These are phyloP conservation scores for Aphelenchoides besseyi DNA, from an alignment of 1,140 invertebrate genomes.

Conservation along the genomic window DNA sequence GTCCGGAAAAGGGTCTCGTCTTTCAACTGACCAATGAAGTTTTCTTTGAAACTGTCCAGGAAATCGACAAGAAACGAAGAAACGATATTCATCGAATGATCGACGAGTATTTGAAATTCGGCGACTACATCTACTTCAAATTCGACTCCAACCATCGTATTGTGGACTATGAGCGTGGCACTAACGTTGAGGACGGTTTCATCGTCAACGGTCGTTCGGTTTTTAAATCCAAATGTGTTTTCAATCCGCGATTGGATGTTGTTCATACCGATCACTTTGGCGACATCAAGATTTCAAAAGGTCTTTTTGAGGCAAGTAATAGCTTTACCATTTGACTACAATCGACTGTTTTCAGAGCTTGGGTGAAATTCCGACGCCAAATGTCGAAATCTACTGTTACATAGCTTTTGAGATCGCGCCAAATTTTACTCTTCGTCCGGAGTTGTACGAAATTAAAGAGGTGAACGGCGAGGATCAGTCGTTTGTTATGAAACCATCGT, in stretches of 20 bases:
- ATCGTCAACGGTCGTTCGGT: neutral
- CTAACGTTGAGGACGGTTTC: neutral
- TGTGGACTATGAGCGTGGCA: neutral
- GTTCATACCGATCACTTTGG: neutral
- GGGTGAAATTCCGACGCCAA: neutral
- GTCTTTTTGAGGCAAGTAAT: neutral
- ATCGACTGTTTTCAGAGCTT: neutral
- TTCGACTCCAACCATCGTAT: neutral
- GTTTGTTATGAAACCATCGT: neutral
- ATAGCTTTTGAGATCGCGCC: neutral
- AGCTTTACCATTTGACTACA: neutral
- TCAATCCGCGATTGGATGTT: neutral
- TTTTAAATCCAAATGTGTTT: neutral
- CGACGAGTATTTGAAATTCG: neutral
- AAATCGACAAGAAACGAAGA: neutral
- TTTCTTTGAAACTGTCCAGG: neutral
- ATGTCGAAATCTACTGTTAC: neutral
- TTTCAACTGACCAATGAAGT: neutral
- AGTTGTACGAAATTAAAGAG: neutral
- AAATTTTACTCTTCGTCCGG: neutral
- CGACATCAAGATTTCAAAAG: neutral
- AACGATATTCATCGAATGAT: neutral
- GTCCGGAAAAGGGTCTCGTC: neutral
- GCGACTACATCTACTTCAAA: neutral
- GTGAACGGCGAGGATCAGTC: neutral